Evolutionary conservation across 2,113 vertebrate genomes (phyloP).

Genomic region (Thomomys bottae): DNA sequence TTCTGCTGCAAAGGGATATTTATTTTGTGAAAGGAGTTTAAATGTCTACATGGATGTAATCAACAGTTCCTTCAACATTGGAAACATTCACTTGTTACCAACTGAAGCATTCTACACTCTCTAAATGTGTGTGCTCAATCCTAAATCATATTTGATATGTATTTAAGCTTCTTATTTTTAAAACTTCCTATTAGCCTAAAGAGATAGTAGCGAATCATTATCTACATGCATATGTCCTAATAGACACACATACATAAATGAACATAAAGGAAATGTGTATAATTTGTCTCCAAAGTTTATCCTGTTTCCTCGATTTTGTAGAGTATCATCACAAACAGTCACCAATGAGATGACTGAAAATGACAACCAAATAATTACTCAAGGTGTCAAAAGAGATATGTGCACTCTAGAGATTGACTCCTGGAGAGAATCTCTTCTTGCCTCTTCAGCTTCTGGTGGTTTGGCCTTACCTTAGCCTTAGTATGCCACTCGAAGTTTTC

Average conservation of each 20-base stretch:
- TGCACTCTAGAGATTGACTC: background rate
- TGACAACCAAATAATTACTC: background rate
- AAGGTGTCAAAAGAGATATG: rapidly evolving
- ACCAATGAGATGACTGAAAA: background rate
- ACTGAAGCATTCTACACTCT: background rate
- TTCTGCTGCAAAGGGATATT: slow-evolving; percentile 41
- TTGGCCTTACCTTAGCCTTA: background rate
- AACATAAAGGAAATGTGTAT: background rate
- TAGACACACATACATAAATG: background rate
- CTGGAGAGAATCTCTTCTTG: background rate
- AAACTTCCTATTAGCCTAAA: background rate
- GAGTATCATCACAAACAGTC: background rate
- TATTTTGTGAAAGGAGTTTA: slow-evolving; percentile 56
- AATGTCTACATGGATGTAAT: slow-evolving; percentile 48
- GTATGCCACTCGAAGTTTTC: background rate
- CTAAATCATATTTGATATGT: background rate
- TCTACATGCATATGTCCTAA: background rate
- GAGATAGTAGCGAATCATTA: background rate
- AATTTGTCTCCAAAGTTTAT: background rate
- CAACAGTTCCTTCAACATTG: slow-evolving; percentile 48
- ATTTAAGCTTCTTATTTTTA: background rate
- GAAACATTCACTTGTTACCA: slow-evolving; percentile 57
- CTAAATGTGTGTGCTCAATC: background rate
- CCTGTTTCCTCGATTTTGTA: background rate
- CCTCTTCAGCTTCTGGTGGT: background rate